phyloP scores from a whole-genome alignment of 2,888 invertebrate genomes.

The Ormia ochracea region DNA sequence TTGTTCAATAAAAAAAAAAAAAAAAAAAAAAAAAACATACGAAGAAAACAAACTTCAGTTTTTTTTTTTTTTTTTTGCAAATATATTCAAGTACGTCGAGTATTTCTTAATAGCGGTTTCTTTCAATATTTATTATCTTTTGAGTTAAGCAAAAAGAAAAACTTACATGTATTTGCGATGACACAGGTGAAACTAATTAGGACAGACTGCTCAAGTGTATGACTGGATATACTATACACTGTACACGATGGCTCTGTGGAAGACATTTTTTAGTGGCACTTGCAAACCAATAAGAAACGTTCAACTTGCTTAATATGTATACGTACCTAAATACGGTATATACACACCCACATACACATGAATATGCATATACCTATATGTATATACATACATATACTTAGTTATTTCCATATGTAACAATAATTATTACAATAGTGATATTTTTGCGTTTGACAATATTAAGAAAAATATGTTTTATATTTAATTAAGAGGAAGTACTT shows the following conservation, averaged over 20 bases:
- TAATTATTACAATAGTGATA: too few species aligned
- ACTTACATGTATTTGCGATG: constrained; percentile 62
- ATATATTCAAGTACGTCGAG: neutral
- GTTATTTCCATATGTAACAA: too few species aligned
- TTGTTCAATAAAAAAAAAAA: neutral
- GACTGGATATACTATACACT: neutral
- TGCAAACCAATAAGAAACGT: constrained; percentile 23
- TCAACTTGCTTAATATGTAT: constrained; percentile 18
- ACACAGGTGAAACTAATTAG: constrained; percentile 67
- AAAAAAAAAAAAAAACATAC: too few species aligned
- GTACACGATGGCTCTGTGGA: neutral
- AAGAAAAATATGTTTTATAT: neutral
- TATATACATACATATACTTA: too few species aligned
- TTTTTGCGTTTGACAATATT: constrained; percentile 36
- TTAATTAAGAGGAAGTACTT: constrained; percentile 23
- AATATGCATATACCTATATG: too few species aligned
- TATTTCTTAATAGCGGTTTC: constrained; percentile 49
- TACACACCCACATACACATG: too few species aligned
- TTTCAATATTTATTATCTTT: constrained; percentile 54
- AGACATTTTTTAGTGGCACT: neutral
- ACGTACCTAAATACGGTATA: too few species aligned
- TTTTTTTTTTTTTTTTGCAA: constrained; percentile 4
- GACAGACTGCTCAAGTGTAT: constrained; percentile 45
- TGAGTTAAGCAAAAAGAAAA: constrained; percentile 48
- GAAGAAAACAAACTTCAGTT: constrained; percentile 3